Evolutionary conservation across 2,113 vertebrate genomes (phyloP).

Genomic region (Dinomys branickii): DNA sequence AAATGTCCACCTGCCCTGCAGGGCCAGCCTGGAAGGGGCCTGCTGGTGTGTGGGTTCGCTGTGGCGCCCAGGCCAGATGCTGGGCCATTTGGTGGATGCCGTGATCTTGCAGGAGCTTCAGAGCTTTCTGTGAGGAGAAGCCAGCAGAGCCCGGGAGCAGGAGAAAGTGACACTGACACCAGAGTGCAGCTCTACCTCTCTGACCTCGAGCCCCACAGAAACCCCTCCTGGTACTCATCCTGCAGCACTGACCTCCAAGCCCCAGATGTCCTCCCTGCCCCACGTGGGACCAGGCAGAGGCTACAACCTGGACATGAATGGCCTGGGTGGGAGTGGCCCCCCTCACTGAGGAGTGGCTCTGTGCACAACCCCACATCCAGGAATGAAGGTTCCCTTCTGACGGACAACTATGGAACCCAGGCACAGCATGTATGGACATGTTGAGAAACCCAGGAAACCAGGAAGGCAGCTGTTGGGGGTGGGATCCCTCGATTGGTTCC

Average conservation of each 20-base stretch:
- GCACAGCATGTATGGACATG: not conserved
- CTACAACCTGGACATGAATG: not conserved
- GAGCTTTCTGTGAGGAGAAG: not conserved
- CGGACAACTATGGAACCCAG: no score
- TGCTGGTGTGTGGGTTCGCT: accelerated
- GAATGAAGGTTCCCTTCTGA: not conserved
- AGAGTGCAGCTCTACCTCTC: not conserved
- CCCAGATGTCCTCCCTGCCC: not conserved
- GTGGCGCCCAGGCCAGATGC: not conserved
- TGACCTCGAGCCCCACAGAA: not conserved
- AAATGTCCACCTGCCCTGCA: not conserved
- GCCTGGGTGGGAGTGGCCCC: no score
- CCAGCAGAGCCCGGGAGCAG: not conserved
- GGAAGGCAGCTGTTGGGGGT: not conserved
- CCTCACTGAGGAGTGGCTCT: not conserved
- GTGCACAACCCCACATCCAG: not conserved
- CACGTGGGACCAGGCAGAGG: not conserved
- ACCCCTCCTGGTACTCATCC: accelerated
- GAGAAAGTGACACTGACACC: not conserved
- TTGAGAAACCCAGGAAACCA: not conserved
- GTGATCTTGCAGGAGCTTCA: accelerated
- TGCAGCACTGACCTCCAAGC: accelerated
- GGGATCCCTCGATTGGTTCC: no score
- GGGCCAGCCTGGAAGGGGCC: not conserved
- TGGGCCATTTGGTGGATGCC: accelerated